Percentiles rank a stretch among this genome's conserved stretches.
Evolutionary conservation across 2,797 vertebrate species (phyloP).

Genomic region (Sphenopsis melanotis): DNA sequence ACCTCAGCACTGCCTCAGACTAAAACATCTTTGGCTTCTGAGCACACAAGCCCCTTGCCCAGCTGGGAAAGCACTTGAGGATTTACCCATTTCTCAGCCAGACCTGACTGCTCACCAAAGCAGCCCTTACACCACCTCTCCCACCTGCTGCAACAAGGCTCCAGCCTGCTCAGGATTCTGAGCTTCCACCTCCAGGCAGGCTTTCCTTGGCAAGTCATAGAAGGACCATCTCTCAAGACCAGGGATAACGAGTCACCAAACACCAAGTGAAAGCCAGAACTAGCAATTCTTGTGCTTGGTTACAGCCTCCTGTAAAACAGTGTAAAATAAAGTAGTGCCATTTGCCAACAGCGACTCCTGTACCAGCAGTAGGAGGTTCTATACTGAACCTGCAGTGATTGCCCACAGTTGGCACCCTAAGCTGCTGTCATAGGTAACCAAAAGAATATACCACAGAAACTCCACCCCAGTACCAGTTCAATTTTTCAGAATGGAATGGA

Average conservation of each 20-base stretch:
- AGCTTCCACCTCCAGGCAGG: neutral
- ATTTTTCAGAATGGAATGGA: neutral
- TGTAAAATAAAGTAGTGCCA: neutral
- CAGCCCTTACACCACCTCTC: neutral
- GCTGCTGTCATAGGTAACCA: neutral
- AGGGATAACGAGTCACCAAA: neutral
- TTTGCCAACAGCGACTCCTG: neutral
- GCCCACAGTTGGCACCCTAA: neutral
- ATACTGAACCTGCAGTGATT: neutral
- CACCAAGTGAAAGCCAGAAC: neutral
- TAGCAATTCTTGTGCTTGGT: neutral
- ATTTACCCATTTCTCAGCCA: neutral
- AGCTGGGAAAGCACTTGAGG: neutral
- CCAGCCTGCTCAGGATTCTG: neutral
- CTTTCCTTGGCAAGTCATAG: neutral
- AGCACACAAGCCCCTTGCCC: neutral
- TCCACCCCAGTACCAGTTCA: neutral
- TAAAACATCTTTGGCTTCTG: neutral
- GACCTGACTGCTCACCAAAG: neutral
- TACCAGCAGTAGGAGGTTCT: accelerated
- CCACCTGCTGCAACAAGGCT: neutral
- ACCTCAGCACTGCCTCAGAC: neutral
- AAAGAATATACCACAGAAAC: neutral
- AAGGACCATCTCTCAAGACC: neutral
- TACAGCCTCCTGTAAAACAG: neutral